phyloP scores from a whole-genome alignment of 2,113 vertebrate genomes.

The Hydropotes inermis region DNA sequence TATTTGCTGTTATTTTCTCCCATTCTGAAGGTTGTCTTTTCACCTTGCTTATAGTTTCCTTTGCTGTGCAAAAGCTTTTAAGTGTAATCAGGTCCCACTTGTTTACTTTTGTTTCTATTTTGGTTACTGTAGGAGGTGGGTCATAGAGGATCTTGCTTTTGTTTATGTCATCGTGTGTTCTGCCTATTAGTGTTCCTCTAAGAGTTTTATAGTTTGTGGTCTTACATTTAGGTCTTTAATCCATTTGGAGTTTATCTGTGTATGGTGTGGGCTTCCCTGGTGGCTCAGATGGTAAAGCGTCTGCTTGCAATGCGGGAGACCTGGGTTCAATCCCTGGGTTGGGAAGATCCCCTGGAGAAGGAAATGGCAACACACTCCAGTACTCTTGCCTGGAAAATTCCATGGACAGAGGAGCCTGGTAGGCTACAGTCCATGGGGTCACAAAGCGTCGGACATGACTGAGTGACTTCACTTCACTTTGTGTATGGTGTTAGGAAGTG shows the following conservation, averaged over 20 bases:
- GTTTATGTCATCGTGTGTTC: neutral
- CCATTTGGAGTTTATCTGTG: neutral
- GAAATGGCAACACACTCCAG: too few relatives aligned
- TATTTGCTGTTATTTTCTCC: neutral
- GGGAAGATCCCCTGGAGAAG: too few relatives aligned
- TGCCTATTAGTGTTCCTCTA: neutral
- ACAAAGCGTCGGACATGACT: too few relatives aligned
- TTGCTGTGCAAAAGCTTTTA: neutral
- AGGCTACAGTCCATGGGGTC: too few relatives aligned
- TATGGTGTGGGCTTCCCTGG: neutral
- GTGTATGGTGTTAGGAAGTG: neutral
- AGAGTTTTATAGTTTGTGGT: neutral
- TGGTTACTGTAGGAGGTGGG: neutral
- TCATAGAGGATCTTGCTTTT: neutral
- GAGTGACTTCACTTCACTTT: neutral
- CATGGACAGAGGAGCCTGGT: too few relatives aligned
- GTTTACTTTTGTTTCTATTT: neutral
- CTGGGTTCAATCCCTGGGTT: too few relatives aligned
- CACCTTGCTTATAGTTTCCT: neutral
- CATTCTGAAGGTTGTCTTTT: neutral
- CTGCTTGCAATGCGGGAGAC: too few relatives aligned
- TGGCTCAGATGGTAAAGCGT: too few relatives aligned
- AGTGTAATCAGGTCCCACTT: neutral
- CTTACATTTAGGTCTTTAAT: neutral
- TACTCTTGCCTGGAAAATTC: too few relatives aligned